Conservation (phyloP, 1,140 invertebrate species). For the Drosophila ercepeae region DNA sequence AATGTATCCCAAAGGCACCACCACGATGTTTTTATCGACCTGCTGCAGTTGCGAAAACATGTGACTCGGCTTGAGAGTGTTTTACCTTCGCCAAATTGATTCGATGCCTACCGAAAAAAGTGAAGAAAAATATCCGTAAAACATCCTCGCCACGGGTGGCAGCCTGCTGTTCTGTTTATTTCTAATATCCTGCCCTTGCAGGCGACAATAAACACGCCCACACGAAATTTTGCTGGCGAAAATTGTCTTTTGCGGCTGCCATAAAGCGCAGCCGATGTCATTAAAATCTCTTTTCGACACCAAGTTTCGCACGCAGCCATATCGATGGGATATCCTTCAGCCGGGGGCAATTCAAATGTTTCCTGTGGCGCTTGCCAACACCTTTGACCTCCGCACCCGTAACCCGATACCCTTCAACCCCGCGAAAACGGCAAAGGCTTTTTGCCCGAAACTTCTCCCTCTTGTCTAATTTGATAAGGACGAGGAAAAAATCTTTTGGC, state of each 20-base stretch:
- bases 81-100: constrained; percentile 32
- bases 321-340: constrained; percentile 56
- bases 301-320: constrained; percentile 44
- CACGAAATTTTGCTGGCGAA: constrained; percentile 56
- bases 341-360: constrained; percentile 54
- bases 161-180: constrained; percentile 71
- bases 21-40: constrained; percentile 30
- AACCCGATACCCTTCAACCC: background rate
- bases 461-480: constrained; percentile 76
- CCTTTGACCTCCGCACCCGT: constrained; percentile 57
- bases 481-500: constrained; percentile 43
- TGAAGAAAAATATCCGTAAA: background rate
- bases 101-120: background rate
- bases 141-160: constrained; percentile 25
- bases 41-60: constrained; percentile 21
- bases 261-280: constrained; percentile 77
- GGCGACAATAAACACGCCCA: constrained; percentile 76
- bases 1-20: constrained; percentile 9
- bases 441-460: constrained; percentile 50
- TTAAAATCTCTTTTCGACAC: constrained; percentile 74
- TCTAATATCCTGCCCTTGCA: constrained; percentile 67
- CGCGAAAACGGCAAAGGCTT: constrained; percentile 20
- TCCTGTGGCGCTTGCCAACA: constrained; percentile 60
- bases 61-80: constrained; percentile 6
- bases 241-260: constrained; percentile 64